Conservation (phyloP, 2,888 invertebrate genomes). For the Eumerus sabulonum region DNA sequence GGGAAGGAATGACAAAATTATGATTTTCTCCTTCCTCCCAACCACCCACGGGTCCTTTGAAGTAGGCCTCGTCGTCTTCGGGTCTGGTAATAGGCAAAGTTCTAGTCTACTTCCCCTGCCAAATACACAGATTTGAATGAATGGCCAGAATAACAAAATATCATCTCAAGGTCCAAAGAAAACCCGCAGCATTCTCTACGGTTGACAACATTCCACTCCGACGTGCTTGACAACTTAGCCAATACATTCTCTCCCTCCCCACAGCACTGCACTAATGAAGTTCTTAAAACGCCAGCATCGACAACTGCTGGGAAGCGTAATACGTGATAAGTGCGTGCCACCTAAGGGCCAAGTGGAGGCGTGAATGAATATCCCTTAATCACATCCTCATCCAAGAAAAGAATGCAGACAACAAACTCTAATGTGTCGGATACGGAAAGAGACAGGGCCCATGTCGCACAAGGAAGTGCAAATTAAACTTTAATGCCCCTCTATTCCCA, state of each 20-base stretch:
- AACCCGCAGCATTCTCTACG: too few relatives aligned
- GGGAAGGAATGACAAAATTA: too few relatives aligned
- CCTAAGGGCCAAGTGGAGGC: conserved; percentile 7
- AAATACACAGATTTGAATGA: too few relatives aligned
- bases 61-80: too few relatives aligned
- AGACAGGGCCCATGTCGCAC: neutral
- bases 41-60: too few relatives aligned
- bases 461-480: conserved; percentile 57
- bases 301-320: neutral
- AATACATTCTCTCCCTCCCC: neutral
- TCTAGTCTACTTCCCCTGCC: too few relatives aligned
- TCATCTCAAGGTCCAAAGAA: too few relatives aligned
- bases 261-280: neutral
- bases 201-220: too few relatives aligned
- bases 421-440: neutral
- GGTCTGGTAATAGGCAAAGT: too few relatives aligned
- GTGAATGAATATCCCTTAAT: conserved; percentile 48
- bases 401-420: conserved; percentile 2
- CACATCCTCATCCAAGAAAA: conserved; percentile 26
- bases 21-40: too few relatives aligned
- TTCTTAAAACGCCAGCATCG: conserved; percentile 10
- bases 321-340: conserved; percentile 12
- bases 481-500: conserved; percentile 39
- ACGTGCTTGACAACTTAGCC: too few relatives aligned
- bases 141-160: too few relatives aligned